Conservation (phyloP, 2,113 vertebrate species). For the Lasiurus cinereus region DNA sequence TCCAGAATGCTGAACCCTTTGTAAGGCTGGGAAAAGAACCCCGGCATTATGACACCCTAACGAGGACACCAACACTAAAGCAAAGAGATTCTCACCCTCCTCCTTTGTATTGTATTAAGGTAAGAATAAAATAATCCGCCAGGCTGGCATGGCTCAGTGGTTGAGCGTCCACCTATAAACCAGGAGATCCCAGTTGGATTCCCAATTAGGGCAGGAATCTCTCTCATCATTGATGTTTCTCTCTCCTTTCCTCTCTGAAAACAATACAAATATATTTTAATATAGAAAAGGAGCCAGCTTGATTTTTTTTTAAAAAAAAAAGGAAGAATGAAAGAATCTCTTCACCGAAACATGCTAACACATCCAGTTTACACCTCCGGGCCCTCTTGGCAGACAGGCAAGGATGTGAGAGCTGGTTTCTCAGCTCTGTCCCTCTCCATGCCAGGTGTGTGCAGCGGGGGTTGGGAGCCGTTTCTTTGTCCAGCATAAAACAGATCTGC, state of each 20-base stretch:
- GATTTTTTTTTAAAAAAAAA: too few relatives aligned
- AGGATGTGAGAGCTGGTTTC: conserved; percentile 40
- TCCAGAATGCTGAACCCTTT: too few relatives aligned
- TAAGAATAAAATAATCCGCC: conserved; percentile 11
- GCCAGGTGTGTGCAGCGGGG: conserved; percentile 19
- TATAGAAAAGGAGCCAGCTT: too few relatives aligned
- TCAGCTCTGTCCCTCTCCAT: conserved; percentile 5
- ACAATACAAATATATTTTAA: too few relatives aligned
- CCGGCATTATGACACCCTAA: too few relatives aligned
- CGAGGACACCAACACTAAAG: background rate
- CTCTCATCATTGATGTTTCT: too few relatives aligned
- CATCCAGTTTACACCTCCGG: conserved; percentile 49
- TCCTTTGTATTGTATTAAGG: conserved; percentile 66
- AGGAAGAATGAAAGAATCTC: background rate
- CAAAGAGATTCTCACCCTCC: background rate
- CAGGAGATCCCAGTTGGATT: too few relatives aligned
- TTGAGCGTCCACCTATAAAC: too few relatives aligned
- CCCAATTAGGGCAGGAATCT: too few relatives aligned
- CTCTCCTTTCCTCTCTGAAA: too few relatives aligned
- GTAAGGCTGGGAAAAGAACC: too few relatives aligned
- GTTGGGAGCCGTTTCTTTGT: conserved; percentile 54
- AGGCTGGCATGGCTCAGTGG: too few relatives aligned
- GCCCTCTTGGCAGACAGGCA: conserved; percentile 36
- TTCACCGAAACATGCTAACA: conserved; percentile 60
- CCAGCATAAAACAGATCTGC: conserved; percentile 34